phyloP scores from a whole-genome alignment of 2,113 vertebrate species.

The Hippocampus comes region DNA sequence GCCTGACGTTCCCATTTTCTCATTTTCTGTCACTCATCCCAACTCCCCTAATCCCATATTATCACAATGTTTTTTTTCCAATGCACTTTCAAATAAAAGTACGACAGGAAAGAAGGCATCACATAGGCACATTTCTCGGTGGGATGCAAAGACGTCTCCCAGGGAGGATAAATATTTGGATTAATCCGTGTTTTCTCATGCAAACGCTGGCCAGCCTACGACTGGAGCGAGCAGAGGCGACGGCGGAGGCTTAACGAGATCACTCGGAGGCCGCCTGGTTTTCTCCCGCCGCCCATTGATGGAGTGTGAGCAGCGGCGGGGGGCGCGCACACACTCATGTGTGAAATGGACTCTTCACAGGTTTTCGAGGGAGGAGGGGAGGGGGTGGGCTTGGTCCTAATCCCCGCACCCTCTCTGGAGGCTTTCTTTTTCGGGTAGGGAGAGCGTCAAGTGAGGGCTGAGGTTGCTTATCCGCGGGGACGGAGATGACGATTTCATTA shows the following conservation, averaged over 20 bases:
- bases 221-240: constrained; percentile 57
- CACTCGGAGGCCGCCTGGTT: constrained; percentile 41
- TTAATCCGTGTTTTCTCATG: constrained; percentile 78
- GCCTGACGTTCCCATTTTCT: too few relatives aligned
- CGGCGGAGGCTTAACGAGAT: constrained; percentile 59
- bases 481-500: constrained; percentile 72
- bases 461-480: constrained; percentile 62
- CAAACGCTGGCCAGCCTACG: constrained; percentile 65
- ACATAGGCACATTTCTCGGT: constrained; percentile 47
- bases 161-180: constrained; percentile 76
- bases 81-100: too few relatives aligned
- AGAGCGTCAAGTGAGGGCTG: constrained; percentile 39
- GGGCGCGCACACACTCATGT: constrained; percentile 72
- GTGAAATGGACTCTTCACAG: constrained; percentile 74
- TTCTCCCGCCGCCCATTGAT: constrained; percentile 49
- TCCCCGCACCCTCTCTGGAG: constrained; percentile 35
- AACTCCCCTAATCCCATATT: too few relatives aligned
- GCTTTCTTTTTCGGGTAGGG: constrained; percentile 42
- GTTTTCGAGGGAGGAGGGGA: constrained; percentile 23
- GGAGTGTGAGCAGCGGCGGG: constrained; percentile 47
- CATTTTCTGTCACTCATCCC: too few relatives aligned
- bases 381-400: constrained; percentile 44
- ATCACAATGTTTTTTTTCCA: too few relatives aligned
- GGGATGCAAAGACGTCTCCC: constrained; percentile 67
- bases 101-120: not conserved